phyloP scores from a whole-genome alignment of 2,797 vertebrate species.

The Lepidocolaptes lacrymiger region DNA sequence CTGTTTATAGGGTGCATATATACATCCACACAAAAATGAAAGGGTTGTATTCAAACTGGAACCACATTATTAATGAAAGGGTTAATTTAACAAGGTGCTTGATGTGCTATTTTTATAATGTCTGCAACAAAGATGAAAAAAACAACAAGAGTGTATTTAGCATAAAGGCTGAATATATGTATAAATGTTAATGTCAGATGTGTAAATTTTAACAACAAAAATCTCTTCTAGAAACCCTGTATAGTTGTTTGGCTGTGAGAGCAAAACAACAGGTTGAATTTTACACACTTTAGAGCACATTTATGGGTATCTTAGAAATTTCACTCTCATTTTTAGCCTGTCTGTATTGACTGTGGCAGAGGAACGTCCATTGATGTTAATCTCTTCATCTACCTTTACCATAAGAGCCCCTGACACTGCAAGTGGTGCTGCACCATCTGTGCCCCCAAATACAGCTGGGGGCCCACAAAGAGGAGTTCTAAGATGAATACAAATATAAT shows the following conservation, averaged over 20 bases:
- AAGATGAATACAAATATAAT: conserved; percentile 44
- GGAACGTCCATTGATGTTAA: neutral
- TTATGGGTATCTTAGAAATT: neutral
- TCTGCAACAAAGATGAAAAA: neutral
- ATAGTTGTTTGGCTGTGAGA: neutral
- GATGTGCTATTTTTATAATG: neutral
- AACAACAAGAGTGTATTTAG: neutral
- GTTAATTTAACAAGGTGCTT: conserved; percentile 73
- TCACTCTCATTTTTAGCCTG: neutral
- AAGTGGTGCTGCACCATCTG: neutral
- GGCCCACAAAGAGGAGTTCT: neutral
- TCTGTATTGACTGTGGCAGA: neutral
- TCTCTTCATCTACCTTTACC: neutral
- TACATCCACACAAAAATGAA: conserved; percentile 57
- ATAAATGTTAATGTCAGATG: neutral
- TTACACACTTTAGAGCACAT: rapidly evolving
- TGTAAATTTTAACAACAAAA: neutral
- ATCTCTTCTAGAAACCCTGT: neutral
- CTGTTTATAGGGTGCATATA: conserved; percentile 73
- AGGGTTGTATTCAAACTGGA: neutral
- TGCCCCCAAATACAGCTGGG: neutral
- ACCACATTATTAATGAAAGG: conserved; percentile 55
- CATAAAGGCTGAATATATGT: neutral
- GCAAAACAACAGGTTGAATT: neutral
- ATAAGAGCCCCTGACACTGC: neutral